Conservation (phyloP, 2,797 vertebrate species). For the Hippopotamyrus pictus region DNA sequence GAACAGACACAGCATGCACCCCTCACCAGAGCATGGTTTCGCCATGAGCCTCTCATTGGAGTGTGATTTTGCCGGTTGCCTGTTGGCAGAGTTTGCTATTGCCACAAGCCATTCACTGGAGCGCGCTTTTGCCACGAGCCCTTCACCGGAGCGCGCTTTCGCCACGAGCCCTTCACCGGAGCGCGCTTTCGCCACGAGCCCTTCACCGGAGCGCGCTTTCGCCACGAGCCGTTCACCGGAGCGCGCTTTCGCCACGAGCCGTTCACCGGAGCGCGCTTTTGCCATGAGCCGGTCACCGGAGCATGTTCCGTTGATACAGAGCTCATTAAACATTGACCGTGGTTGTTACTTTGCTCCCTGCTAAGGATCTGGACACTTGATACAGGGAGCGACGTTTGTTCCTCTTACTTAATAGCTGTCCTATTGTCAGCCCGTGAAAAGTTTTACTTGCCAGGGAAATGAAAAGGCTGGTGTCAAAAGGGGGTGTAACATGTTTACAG, state of each 20-base stretch:
- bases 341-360: background rate
- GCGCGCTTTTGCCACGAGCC: background rate
- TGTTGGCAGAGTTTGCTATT: background rate
- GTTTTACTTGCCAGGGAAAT: background rate
- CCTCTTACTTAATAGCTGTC: background rate
- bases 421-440: background rate
- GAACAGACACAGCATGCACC: background rate
- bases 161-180: background rate
- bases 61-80: background rate
- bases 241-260: background rate
- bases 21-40: background rate
- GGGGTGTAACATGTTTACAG: constrained; percentile 30
- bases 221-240: background rate
- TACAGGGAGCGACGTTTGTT: background rate
- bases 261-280: background rate
- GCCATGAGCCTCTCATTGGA: background rate
- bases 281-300: background rate
- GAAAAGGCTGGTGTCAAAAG: background rate
- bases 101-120: background rate
- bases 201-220: background rate
- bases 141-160: background rate
- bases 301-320: background rate
- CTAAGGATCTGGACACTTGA: background rate
- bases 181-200: background rate
- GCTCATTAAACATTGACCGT: constrained; percentile 2